phyloP scores from a whole-genome alignment of 2,113 vertebrate genomes.

The Scytalopus superciliaris region DNA sequence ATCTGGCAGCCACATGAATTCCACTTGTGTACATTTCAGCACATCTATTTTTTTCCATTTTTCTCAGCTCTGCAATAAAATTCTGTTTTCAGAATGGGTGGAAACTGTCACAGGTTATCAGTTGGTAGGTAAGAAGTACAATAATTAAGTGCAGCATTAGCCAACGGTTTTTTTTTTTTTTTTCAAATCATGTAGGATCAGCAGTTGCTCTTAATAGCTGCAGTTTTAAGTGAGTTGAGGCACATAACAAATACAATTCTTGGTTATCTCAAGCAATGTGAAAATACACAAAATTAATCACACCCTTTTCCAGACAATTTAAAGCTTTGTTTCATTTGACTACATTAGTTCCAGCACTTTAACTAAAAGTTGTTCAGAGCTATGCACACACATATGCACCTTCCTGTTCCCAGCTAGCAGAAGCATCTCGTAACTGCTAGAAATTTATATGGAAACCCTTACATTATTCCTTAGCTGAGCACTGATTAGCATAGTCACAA shows the following conservation, averaged over 20 bases:
- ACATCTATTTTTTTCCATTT: background rate
- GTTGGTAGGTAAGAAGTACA: constrained; percentile 8
- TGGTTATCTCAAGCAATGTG: constrained; percentile 37
- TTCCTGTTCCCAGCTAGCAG: constrained; percentile 56
- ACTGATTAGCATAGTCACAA: constrained; percentile 41
- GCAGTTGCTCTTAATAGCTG: background rate
- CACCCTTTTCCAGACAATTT: constrained; percentile 4
- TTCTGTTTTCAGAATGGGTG: background rate
- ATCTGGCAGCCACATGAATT: constrained; percentile 48
- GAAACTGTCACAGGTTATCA: constrained; percentile 26
- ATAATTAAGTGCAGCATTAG: background rate
- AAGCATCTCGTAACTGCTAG: constrained; percentile 44
- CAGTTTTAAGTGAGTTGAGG: constrained; percentile 15
- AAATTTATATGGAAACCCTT: constrained; percentile 5
- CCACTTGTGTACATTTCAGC: constrained; percentile 3
- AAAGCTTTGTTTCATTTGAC: constrained; percentile 51
- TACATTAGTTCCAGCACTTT: background rate
- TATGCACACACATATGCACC: background rate
- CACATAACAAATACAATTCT: background rate
- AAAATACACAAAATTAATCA: constrained; percentile 50
- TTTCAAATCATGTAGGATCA: background rate
- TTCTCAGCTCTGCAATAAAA: background rate
- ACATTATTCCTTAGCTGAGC: constrained; percentile 19
- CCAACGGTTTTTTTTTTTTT: background rate
- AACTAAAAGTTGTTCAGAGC: constrained; percentile 42